Base-by-base conservation (phyloP, 2,113 vertebrate species). In the Lepidothrix coronata region DNA sequence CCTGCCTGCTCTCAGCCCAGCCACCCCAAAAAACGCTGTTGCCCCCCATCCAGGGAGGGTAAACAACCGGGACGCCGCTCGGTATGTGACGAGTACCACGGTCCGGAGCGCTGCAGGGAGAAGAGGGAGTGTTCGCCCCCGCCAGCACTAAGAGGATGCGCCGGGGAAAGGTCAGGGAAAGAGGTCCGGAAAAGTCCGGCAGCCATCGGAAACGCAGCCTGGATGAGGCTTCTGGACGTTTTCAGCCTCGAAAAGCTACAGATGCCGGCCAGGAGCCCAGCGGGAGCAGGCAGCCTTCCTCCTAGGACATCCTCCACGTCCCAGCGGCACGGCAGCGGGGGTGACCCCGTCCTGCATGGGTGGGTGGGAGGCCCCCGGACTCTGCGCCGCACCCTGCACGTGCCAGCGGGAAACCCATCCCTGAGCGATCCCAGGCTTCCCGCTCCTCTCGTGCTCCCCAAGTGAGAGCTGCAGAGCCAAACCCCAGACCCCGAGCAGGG, bases 161-260 rank as follows among this genome's bases (percentile, higher is more conserved):
- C 18, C 0, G 3, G 25, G 66, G 30, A 78, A 94, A 72, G 57
- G 33, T 48, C 31, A 48, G 75, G 88, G 90, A 89, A 93, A 78
- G 31, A 11, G 59, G 63, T 94, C 81, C 49, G 63, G 94, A 95
- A 95, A 94, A 94, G 77, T 77, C 84, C 37, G 5, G 88, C 73
- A 87, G 94, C 88, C 92, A 93, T 87, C 65, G 85, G 94, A 95
- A 96, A 87, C 2, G 6, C 65, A 91, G 85, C 68, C 70, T 81
- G 88, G 44, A 74, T 1, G 30, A 41, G 25, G 24, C 10, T 96
- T 91, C 90, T 94, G 81, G 68, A 93, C 81, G 88, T 48, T 94
- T 89, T 87, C 51, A 44, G 48, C 44, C 15, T 30, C 3, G 1
- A 11, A 17, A 28, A 28, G 62, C 46, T 35, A 23, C 12, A 24